These are phyloP conservation scores for Galaxea fascicularis DNA, from an alignment of 92 coral and sea anemone species.

Conservation along the genomic window DNA sequence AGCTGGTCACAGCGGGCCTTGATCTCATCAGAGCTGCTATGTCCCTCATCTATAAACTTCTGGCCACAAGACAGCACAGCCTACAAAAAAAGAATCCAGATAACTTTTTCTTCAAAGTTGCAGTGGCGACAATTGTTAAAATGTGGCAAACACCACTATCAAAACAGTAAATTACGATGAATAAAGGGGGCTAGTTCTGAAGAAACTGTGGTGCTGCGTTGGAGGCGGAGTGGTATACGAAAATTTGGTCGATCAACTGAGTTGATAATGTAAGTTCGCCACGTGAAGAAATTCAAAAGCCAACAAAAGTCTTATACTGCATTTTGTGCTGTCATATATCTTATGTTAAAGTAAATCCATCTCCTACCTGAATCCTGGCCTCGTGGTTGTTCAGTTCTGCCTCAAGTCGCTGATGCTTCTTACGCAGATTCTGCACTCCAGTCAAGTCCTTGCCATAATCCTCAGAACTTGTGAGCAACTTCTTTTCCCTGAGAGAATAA, in stretches of 20 bases:
- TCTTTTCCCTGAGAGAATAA: constrained; percentile 81
- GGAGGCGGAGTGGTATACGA: too few relatives aligned
- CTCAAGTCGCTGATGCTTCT: constrained; percentile 96
- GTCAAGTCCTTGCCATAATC: constrained; percentile 99
- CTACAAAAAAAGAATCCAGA: constrained; percentile 41
- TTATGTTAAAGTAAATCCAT: background rate
- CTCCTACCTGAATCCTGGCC: constrained; percentile 85
- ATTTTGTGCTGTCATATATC: background rate
- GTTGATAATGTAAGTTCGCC: too few relatives aligned
- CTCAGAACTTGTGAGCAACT: constrained; percentile 93
- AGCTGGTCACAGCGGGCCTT: constrained; percentile 93
- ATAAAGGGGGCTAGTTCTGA: too few relatives aligned
- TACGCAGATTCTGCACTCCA: constrained; percentile 96
- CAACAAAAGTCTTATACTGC: too few relatives aligned
- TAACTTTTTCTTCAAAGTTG: background rate
- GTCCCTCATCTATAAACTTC: constrained; percentile 95
- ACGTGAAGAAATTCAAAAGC: too few relatives aligned
- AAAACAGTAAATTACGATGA: too few relatives aligned
- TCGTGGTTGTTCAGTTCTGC: constrained; percentile 95
- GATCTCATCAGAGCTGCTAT: constrained; percentile 92
- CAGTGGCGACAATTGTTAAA: background rate
- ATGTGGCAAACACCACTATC: too few relatives aligned
- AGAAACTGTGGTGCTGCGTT: too few relatives aligned
- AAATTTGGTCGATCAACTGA: too few relatives aligned
- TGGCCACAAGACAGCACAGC: constrained; percentile 90